These are phyloP conservation scores for Spodoptera litura DNA, from an alignment of 1,140 invertebrate species.

Conservation along the genomic window DNA sequence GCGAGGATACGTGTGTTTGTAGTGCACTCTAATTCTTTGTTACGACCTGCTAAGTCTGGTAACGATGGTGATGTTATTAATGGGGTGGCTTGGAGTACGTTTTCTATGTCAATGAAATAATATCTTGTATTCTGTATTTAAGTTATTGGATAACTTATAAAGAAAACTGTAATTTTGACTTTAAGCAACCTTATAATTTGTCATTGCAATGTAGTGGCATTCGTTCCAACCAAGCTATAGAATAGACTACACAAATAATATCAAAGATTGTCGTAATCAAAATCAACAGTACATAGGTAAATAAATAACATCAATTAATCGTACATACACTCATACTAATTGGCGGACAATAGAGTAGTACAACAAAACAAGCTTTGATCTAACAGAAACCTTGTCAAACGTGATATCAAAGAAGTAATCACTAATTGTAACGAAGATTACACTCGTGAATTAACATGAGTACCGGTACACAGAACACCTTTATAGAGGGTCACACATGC, in stretches of 20 bases:
- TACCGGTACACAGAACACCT: constrained; percentile 5
- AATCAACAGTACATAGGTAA: no score
- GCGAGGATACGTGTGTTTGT: constrained; percentile 4
- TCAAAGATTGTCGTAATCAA: not conserved
- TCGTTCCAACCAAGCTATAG: no score
- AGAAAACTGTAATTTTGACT: no score
- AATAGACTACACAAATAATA: not conserved
- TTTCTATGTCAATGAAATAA: not conserved
- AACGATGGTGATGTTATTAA: not conserved
- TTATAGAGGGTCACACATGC: constrained; percentile 21
- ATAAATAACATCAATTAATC: no score
- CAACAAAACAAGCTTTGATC: not conserved
- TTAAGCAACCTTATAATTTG: no score
- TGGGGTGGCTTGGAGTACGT: not conserved
- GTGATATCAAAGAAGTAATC: not conserved
- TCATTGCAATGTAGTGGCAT: no score
- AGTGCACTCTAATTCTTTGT: constrained; percentile 33
- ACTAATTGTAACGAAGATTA: constrained; percentile 10
- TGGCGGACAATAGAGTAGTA: not conserved
- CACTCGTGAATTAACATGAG: constrained; percentile 6
- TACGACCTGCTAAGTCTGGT: constrained; percentile 6
- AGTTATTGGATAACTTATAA: no score
- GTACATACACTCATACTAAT: not conserved
- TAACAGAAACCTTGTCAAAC: constrained; percentile 8
- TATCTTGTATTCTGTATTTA: no score